Percentiles rank a stretch among this genome's conserved stretches.
These are phyloP conservation scores for Hyperoplus lanceolatus DNA, from an alignment of 2,797 vertebrate species.

Conservation along the genomic window DNA sequence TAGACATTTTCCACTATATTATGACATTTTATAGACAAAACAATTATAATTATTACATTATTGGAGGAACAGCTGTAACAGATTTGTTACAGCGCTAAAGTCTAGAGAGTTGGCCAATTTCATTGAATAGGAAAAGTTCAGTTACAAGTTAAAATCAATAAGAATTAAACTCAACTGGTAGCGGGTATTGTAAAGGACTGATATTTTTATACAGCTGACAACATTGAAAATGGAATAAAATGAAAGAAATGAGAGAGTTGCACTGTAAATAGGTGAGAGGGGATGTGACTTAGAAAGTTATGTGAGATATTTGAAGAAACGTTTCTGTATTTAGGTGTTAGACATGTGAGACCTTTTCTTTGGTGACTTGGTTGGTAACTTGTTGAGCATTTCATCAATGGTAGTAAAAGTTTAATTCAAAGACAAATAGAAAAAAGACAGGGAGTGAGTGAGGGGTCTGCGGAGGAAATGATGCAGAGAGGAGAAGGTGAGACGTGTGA, in stretches of 20 bases:
- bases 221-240: constrained; percentile 28
- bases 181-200: constrained; percentile 8
- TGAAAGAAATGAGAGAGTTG: constrained; percentile 24
- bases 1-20: too few species aligned
- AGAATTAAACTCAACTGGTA: constrained; percentile 17
- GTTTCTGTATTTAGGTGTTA: constrained; percentile 1
- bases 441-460: background rate
- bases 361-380: background rate
- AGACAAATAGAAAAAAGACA: background rate
- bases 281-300: constrained; percentile 24
- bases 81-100: background rate
- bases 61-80: background rate
- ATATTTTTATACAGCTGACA: constrained; percentile 12
- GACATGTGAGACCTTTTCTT: background rate
- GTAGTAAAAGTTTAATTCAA: too few species aligned
- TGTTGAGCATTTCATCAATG: too few species aligned
- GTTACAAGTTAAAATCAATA: background rate
- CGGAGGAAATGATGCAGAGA: background rate
- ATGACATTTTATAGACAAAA: background rate
- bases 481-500: background rate
- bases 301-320: background rate
- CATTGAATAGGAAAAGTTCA: background rate
- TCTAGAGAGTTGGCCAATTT: background rate
- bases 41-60: background rate
- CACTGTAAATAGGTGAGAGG: constrained; percentile 14